Base-by-base conservation (phyloP, 1,140 invertebrate genomes). In the Camponotus pennsylvanicus region DNA sequence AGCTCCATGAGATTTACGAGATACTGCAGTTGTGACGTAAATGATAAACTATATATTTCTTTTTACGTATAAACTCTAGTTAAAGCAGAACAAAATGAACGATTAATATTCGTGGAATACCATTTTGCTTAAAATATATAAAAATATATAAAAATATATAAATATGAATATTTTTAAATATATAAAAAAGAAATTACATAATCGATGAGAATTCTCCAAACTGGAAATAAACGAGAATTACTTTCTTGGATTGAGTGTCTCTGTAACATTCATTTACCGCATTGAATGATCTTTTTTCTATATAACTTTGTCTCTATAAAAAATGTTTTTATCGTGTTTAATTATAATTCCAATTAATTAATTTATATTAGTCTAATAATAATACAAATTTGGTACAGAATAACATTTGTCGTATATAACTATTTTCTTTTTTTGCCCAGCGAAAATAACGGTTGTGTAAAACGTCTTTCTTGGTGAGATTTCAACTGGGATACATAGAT, bases 1-100 rank as follows among this genome's bases (percentile, higher is more conserved):
- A 69, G 49, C 45, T 71, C 13, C 5, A 1, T 9, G 18, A 82
- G 79, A 82, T 82, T 82, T 73, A 73, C 3, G 13, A 61, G 18
- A 66, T 45, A 69, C 1, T 2, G 21, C 34, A 27, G 71, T 13
- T 34, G 37, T 59, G 34, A 66, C 15, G 37, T 34, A 59, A 57
- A 71, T 59, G 66, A 71, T 59, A n/a, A 82, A 11, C 37, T 18
- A 59, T 59, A 45, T 15, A 71, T 82, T 4, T 64, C 61, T 34
- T 2, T 55, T 52, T 15, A 11, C 9, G 5, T 18, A 45, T 13
- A 57, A 57, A 40, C 9, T 66, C 1, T 37, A 42, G 27, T 69
- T 69, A 64, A 11, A 13, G 27, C 2, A 32, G 8, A 37, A 6
- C 11, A 37, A 13, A 9, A 55, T 52, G 9, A 5, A 66, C 3